These are phyloP conservation scores for Diachrysia chrysitis DNA, from an alignment of 2,888 invertebrate species.

Conservation along the genomic window DNA sequence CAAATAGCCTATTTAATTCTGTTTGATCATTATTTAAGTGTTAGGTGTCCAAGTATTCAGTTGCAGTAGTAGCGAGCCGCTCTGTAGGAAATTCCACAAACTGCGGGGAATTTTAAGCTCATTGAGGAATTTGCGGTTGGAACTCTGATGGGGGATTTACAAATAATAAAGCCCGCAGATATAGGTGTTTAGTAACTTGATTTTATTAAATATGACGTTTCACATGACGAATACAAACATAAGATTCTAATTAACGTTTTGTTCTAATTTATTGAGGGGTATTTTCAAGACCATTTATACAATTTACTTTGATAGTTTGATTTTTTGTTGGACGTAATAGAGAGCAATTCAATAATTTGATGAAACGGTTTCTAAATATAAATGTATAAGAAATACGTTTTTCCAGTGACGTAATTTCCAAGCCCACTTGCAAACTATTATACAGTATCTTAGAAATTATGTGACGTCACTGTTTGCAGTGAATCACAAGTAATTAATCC, in stretches of 20 bases:
- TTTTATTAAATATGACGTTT: slow-evolving; percentile 7
- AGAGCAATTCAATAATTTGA: not conserved
- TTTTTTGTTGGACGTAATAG: not conserved
- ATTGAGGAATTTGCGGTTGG: slow-evolving; percentile 51
- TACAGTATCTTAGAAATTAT: not conserved
- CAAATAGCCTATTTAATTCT: not conserved
- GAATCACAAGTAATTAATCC: slow-evolving; percentile 9
- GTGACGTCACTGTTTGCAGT: not conserved
- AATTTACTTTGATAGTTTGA: not conserved
- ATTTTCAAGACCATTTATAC: not conserved
- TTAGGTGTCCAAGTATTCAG: slow-evolving; percentile 34
- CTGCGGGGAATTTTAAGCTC: slow-evolving; percentile 51
- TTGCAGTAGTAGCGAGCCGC: slow-evolving; percentile 31
- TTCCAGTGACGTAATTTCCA: not conserved
- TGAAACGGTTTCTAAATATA: not conserved
- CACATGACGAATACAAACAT: not conserved
- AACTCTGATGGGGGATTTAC: slow-evolving; percentile 49
- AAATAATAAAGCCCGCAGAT: slow-evolving; percentile 42
- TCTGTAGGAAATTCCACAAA: slow-evolving; percentile 43
- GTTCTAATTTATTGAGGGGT: not conserved
- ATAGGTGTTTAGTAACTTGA: slow-evolving; percentile 29
- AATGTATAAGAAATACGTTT: not conserved
- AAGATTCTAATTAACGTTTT: not conserved
- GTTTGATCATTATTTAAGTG: slow-evolving; percentile 19
- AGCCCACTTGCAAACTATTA: not conserved